Evolutionary conservation across 2,888 invertebrate genomes (phyloP).

Genomic region (Auanema freiburgensis): DNA sequence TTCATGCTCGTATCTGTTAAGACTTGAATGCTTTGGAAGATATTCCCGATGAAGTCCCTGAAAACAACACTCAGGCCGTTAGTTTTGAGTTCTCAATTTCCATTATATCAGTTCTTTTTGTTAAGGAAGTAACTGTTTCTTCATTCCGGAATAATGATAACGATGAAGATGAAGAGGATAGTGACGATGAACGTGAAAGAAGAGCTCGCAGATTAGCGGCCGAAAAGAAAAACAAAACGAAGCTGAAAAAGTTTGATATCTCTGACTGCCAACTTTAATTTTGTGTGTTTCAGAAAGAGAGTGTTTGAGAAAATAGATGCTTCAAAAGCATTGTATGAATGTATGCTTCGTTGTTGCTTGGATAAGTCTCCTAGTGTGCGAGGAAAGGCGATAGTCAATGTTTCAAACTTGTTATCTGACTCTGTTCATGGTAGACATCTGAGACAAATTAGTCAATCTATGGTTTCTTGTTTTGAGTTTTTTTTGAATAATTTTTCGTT

Average conservation of each 20-base stretch:
- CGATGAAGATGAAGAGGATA: conserved; percentile 5
- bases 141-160: no score
- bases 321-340: conserved; percentile 67
- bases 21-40: no score
- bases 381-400: conserved; percentile 72
- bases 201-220: not conserved
- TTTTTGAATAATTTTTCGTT: no score
- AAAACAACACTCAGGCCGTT: no score
- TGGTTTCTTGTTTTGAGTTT: no score
- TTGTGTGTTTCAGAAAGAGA: not conserved
- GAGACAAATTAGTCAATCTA: no score
- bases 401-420: conserved; percentile 64
- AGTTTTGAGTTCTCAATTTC: no score
- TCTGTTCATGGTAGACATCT: not conserved
- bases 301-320: conserved; percentile 6
- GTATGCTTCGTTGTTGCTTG: conserved; percentile 69
- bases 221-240: conserved; percentile 4
- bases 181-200: conserved; percentile 10
- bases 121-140: no score
- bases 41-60: no score
- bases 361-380: conserved; percentile 73
- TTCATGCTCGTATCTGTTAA: no score
- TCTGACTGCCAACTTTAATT: not conserved
- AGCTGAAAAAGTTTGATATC: conserved; percentile 7
- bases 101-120: no score